These are phyloP conservation scores for Corbicula japonica DNA, from an alignment of 2,888 invertebrate genomes.

Conservation along the genomic window DNA sequence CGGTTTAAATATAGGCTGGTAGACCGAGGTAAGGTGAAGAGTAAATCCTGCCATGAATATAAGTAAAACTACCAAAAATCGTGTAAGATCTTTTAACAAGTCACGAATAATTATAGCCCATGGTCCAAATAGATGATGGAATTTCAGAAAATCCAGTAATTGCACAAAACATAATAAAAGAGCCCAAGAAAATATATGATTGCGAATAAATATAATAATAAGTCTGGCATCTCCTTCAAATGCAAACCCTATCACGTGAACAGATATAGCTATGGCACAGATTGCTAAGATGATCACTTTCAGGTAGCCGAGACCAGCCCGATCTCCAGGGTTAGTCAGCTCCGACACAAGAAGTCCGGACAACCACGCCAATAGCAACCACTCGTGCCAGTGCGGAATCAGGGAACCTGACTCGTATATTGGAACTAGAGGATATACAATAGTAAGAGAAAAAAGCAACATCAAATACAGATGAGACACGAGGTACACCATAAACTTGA, in stretches of 20 bases:
- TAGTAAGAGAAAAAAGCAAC: conserved; percentile 94
- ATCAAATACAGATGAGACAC: conserved; percentile 99
- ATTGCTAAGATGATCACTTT: conserved; percentile 92
- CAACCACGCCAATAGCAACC: conserved; percentile 97
- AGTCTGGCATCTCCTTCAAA: conserved; percentile 89
- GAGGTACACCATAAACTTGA: conserved; percentile 99
- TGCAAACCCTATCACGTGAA: conserved; percentile 92
- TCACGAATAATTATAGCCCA: conserved; percentile 99
- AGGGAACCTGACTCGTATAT: conserved; percentile 87
- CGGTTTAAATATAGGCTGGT: conserved; percentile 91
- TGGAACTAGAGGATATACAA: conserved; percentile 85
- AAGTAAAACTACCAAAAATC: conserved; percentile 98
- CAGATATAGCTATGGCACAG: conserved; percentile 88
- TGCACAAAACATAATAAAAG: conserved; percentile 98
- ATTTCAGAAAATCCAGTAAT: conserved; percentile 97
- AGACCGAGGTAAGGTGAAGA: conserved; percentile 94
- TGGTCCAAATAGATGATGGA: conserved; percentile 99
- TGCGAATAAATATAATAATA: conserved; percentile 93
- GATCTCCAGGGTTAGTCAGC: conserved; percentile 98
- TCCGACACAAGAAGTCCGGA: conserved; percentile 98
- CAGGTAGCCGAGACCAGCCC: conserved; percentile 97
- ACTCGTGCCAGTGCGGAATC: conserved; percentile 98
- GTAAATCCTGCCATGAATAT: conserved; percentile 99
- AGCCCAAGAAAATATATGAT: conserved; percentile 98
- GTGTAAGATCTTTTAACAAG: conserved; percentile 92